Evolutionary conservation across 2,113 vertebrate species (phyloP).

Genomic region (Isichthys henryi): DNA sequence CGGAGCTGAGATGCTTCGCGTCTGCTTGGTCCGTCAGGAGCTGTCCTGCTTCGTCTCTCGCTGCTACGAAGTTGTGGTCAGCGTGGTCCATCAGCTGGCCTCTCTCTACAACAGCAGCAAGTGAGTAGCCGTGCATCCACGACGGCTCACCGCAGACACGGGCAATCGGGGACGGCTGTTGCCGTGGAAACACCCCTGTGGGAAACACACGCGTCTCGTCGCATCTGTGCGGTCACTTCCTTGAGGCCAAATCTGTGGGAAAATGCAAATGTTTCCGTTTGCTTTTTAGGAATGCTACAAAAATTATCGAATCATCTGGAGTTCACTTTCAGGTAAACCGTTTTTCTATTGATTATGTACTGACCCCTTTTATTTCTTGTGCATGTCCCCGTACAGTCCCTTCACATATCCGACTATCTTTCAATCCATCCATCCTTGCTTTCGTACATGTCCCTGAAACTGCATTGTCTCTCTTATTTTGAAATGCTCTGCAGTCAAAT

Average conservation of each 20-base stretch:
- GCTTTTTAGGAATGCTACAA: conserved; percentile 72
- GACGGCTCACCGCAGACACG: not conserved
- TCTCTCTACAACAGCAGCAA: conserved; percentile 92
- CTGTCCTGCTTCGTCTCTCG: conserved; percentile 92
- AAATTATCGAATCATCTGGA: conserved; percentile 92
- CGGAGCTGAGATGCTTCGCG: not conserved
- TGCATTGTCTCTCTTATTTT: not conserved
- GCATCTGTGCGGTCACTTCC: not conserved
- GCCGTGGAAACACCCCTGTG: not conserved
- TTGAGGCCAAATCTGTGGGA: conserved; percentile 11
- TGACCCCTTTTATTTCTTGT: not conserved
- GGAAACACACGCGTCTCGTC: not conserved
- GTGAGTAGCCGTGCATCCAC: conserved; percentile 56
- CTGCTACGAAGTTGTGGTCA: conserved; percentile 92
- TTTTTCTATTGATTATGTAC: not conserved
- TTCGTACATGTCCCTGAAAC: not conserved
- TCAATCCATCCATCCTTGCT: not conserved
- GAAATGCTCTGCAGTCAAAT: too few species aligned
- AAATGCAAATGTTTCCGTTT: not conserved
- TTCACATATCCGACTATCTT: not conserved
- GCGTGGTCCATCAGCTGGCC: conserved; percentile 88
- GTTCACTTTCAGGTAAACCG: conserved; percentile 90
- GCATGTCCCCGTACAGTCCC: not conserved
- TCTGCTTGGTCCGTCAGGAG: conserved; percentile 61
- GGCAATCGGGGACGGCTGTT: not conserved